phyloP scores from a whole-genome alignment of 2,888 invertebrate species.

The Spilarctia lutea region DNA sequence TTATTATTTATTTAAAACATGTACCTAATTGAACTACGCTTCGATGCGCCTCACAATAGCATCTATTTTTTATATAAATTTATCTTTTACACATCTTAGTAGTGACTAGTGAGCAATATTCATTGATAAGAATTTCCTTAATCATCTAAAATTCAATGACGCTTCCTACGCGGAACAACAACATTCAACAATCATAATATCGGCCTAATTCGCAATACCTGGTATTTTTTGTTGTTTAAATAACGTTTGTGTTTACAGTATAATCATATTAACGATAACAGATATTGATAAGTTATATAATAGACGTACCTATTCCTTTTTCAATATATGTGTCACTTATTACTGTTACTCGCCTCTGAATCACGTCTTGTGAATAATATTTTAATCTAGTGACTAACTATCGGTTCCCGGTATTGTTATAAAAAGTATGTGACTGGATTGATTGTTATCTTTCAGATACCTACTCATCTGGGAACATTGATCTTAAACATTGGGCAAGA shows the following conservation, averaged over 20 bases:
- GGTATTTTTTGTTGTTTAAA: not conserved
- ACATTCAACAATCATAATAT: not conserved
- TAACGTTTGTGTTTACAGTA: not conserved
- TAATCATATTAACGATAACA: conserved; percentile 2
- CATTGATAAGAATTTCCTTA: not conserved
- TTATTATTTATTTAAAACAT: too few species aligned
- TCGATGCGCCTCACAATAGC: too few species aligned
- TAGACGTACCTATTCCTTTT: conserved; percentile 7
- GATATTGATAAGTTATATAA: not conserved
- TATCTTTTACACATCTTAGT: not conserved
- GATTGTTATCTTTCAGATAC: conserved; percentile 10
- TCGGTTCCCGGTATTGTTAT: conserved; percentile 44
- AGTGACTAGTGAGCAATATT: not conserved
- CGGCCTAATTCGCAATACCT: not conserved
- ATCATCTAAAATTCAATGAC: not conserved
- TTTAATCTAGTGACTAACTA: conserved; percentile 36
- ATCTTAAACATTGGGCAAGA: not conserved
- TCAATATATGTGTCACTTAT: conserved; percentile 32
- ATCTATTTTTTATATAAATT: too few species aligned
- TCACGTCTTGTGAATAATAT: conserved; percentile 36
- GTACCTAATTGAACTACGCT: too few species aligned
- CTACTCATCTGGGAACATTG: conserved; percentile 8
- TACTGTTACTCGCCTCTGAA: conserved; percentile 34
- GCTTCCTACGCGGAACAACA: not conserved
- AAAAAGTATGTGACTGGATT: conserved; percentile 10